Base-by-base conservation (phyloP, 2,113 vertebrate genomes). In the Poeciliopsis prolifica region DNA sequence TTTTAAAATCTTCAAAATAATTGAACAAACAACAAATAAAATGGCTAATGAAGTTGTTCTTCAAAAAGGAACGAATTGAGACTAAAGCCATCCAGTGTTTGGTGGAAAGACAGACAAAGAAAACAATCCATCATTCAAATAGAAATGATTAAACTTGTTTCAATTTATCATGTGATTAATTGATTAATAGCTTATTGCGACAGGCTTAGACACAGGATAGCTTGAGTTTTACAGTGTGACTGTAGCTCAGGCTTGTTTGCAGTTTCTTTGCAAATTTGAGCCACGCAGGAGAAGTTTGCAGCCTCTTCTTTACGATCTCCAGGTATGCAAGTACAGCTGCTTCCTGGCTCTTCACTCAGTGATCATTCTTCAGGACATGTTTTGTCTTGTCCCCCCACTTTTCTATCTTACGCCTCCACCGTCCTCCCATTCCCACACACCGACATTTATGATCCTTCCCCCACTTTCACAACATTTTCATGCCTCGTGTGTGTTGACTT, bases 301-400 rank as follows among this genome's bases (percentile, higher is more conserved):
- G 79, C 79, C 69, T 77, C 75, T 42, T 81, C 81, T 83, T 89
- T 80, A 80, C 68, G 67, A 73, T 66, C 74, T 82, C 90, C 87
- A 89, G 90, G 88, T 89, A 92, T 92, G 90, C 1, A 48, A 80
- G 81, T 76, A 80, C 79, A 87, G 85, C 84, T 88, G 79, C 74
- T 83, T 77, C 33, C 65, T 51, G 1, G 51, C 78, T 75, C 78
- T 82, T 73, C 70, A 67, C 85, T 73, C 64, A 61, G 66, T 72
- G n/a, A 58, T 58, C 88, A 71, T 84, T 85, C 69, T 73, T 40
- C 81, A 67, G 65, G 48, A 72, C 92, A 2, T 84, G 91, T 88
- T 83, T 77, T 75, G 70, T 72, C 92, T 77, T 84, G 89, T 86
- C 67, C 72, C 40, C 80, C 60, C 71, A 35, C 68, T 65, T 71